Conservation (phyloP, 2,113 vertebrate genomes). For the Bombycilla garrulus region DNA sequence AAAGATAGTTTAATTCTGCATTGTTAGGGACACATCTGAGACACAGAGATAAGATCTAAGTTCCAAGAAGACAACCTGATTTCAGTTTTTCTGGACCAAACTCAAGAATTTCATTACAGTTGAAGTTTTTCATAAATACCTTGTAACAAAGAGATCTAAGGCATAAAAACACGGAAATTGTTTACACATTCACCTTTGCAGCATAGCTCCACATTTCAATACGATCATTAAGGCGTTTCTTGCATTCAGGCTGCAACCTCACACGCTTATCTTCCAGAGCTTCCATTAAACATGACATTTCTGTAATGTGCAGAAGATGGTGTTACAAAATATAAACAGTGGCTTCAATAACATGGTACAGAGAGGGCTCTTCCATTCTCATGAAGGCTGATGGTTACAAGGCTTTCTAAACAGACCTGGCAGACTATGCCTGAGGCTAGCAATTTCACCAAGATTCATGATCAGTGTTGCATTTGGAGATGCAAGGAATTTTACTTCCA, state of each 20-base stretch:
- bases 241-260: constrained; percentile 95
- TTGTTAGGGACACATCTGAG: neutral
- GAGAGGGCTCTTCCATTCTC: neutral
- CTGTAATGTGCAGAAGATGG: constrained; percentile 60
- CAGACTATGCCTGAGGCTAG: neutral
- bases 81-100: neutral
- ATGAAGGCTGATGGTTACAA: neutral
- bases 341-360: neutral
- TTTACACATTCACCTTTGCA: constrained; percentile 82
- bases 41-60: neutral
- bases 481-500: neutral
- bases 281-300: constrained; percentile 98
- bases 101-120: neutral
- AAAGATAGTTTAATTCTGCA: neutral
- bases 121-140: neutral
- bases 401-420: neutral
- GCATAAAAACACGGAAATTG: neutral
- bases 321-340: neutral
- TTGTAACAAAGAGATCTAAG: neutral
- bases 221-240: constrained; percentile 95
- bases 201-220: constrained; percentile 99
- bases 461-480: neutral
- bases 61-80: neutral
- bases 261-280: constrained; percentile 94
- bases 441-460: neutral